Conservation (phyloP, 2,888 invertebrate genomes). For the Adelphocoris suturalis region DNA sequence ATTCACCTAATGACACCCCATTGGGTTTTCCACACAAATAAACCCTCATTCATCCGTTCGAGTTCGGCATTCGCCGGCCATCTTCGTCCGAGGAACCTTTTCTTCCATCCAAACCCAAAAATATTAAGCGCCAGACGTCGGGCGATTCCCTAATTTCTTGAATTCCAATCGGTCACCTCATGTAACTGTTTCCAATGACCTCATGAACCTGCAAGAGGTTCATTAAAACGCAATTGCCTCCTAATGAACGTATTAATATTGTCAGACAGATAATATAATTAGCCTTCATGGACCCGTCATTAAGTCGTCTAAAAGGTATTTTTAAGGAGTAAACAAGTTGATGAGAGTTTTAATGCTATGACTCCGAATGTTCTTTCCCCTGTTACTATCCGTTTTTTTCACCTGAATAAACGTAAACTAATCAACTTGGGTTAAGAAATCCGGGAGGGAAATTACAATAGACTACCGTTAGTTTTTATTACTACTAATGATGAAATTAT, state of each 20-base stretch:
- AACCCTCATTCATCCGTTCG: no score
- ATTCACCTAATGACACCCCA: no score
- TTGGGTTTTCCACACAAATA: no score
- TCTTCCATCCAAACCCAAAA: no score
- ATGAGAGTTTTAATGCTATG: slow-evolving; percentile 65
- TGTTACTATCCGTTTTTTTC: not conserved
- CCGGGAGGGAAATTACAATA: not conserved
- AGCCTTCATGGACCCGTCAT: slow-evolving; percentile 62
- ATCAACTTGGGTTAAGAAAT: not conserved
- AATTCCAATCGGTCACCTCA: not conserved
- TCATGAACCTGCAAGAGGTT: slow-evolving; percentile 41
- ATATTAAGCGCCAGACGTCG: not conserved
- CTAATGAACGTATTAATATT: slow-evolving; percentile 71
- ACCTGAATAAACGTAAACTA: slow-evolving; percentile 30
- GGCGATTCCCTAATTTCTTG: not conserved
- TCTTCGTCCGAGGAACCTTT: no score
- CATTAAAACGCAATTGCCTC: slow-evolving; percentile 66
- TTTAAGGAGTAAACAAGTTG: slow-evolving; percentile 68
- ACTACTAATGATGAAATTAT: no score
- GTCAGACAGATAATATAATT: slow-evolving; percentile 71
- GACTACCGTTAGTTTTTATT: not conserved
- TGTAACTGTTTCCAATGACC: slow-evolving; percentile 23
- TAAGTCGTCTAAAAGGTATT: slow-evolving; percentile 65
- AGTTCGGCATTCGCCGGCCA: no score
- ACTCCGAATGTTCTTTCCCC: slow-evolving; percentile 48